Evolutionary conservation across 1,140 invertebrate genomes (phyloP).

Genomic region (Heterodera schachtii): DNA sequence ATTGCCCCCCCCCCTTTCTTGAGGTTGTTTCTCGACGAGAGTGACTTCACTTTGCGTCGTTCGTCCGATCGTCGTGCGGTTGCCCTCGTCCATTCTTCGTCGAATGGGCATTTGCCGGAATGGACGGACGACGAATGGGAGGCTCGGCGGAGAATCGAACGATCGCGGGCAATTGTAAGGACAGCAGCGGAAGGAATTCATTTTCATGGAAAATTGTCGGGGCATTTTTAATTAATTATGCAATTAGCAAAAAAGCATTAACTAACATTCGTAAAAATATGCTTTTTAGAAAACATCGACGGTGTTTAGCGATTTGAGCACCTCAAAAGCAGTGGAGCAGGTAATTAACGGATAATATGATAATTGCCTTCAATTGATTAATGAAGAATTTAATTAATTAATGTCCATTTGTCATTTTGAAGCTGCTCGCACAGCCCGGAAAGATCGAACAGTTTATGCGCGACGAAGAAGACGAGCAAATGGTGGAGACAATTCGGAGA

Average conservation of each 20-base stretch:
- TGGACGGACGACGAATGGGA: conserved; percentile 73
- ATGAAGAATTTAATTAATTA: neutral
- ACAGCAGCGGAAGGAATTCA: too few relatives aligned
- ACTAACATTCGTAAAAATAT: too few relatives aligned
- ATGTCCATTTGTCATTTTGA: neutral
- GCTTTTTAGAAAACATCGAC: conserved; percentile 65
- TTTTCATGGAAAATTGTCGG: too few relatives aligned
- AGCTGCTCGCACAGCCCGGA: conserved; percentile 50
- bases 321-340: conserved; percentile 72
- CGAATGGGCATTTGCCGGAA: conserved; percentile 84
- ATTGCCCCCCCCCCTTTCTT: conserved; percentile 27
- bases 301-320: conserved; percentile 89
- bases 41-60: conserved; percentile 16
- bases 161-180: conserved; percentile 74
- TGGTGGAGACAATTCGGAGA: conserved; percentile 72
- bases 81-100: conserved; percentile 88
- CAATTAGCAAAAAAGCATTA: too few relatives aligned
- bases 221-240: too few relatives aligned
- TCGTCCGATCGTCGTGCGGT: conserved; percentile 75
- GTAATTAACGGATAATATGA: conserved; percentile 21
- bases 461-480: conserved; percentile 69
- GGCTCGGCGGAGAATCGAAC: conserved; percentile 81
- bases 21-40: conserved; percentile 40
- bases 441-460: conserved; percentile 75
- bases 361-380: too few relatives aligned